Percentiles rank a stretch among this genome's conserved stretches.
phyloP scores from a whole-genome alignment of 1,140 invertebrate genomes.

The Globodera rostochiensis region DNA sequence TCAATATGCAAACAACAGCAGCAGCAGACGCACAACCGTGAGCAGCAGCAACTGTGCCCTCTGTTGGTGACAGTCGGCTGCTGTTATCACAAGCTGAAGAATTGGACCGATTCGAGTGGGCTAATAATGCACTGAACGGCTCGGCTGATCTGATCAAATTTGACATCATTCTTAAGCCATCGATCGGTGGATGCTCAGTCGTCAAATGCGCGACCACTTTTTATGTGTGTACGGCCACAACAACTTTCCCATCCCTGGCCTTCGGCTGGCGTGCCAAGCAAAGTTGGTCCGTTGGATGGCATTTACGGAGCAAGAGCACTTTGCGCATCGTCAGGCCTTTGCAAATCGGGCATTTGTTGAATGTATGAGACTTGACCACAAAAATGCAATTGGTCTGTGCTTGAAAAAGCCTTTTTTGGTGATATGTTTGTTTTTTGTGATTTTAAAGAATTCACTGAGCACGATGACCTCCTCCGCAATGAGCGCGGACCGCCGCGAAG shows the following conservation, averaged over 20 bases:
- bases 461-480: not conserved
- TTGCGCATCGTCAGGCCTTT: constrained; percentile 13
- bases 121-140: not conserved
- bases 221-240: not conserved
- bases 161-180: not conserved
- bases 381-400: no score
- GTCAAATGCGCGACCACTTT: constrained; percentile 4
- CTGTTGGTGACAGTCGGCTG: constrained; percentile 25
- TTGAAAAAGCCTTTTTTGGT: no score
- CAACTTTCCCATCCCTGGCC: constrained; percentile 3
- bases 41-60: constrained; percentile 8
- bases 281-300: constrained; percentile 14
- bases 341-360: constrained; percentile 25
- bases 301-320: constrained; percentile 9
- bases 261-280: constrained; percentile 28
- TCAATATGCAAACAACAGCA: not conserved
- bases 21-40: not conserved
- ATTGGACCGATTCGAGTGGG: constrained; percentile 1
- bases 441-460: not conserved
- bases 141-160: not conserved
- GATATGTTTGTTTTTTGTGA: not conserved
- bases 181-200: constrained; percentile 20
- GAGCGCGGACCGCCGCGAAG: not conserved
- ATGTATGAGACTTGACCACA: not conserved
- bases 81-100: constrained; percentile 23